A percentile compares a stretch with the other conserved stretches of the same genome.
Evolutionary conservation across 1,140 invertebrate species (phyloP).

Genomic region (Homalodisca vitripennis): DNA sequence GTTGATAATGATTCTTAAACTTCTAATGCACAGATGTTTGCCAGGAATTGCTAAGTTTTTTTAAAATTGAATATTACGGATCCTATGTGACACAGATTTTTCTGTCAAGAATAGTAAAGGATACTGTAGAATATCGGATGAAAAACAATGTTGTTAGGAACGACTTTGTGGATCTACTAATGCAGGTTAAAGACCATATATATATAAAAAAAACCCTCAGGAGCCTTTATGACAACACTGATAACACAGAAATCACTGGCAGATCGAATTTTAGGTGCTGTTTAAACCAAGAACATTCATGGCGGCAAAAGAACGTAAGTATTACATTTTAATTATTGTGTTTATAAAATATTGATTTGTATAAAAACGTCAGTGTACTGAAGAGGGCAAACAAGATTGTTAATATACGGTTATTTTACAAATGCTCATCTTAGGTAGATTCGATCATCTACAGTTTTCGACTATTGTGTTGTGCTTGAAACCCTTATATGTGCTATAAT

Average conservation of each 20-base stretch:
- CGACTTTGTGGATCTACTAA: conserved; percentile 57
- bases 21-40: not conserved
- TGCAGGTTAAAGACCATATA: conserved; percentile 54
- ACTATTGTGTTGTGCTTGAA: too few species aligned
- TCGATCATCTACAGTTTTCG: too few species aligned
- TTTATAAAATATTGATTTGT: not conserved
- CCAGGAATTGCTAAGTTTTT: conserved; percentile 7
- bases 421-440: too few species aligned
- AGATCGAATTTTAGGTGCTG: not conserved
- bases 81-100: conserved; percentile 41
- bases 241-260: not conserved
- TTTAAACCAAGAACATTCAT: not conserved
- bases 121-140: conserved; percentile 54
- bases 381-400: not conserved
- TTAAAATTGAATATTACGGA: not conserved
- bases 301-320: not conserved
- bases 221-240: not conserved
- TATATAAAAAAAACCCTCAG: conserved; percentile 24
- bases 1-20: not conserved
- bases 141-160: conserved; percentile 51
- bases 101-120: conserved; percentile 52
- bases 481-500: too few species aligned
- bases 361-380: not conserved
- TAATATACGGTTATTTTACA: not conserved
- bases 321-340: not conserved